Percentiles rank a stretch among this genome's conserved stretches.
phyloP scores from a whole-genome alignment of 2,797 vertebrate species.

The Esox masquinongy region DNA sequence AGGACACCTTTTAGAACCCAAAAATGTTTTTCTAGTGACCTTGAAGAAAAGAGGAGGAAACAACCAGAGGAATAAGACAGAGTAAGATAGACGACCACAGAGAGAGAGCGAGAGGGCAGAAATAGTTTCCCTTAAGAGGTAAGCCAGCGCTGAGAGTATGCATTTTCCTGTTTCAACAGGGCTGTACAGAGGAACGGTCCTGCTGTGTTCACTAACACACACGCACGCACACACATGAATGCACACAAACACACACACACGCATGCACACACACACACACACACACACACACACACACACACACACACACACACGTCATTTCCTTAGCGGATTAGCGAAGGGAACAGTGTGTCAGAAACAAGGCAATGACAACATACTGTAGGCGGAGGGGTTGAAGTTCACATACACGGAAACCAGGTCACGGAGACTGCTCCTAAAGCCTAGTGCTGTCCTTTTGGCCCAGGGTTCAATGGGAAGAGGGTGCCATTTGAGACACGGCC shows the following conservation, averaged over 20 bases:
- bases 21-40: too few relatives aligned
- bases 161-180: neutral
- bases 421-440: neutral
- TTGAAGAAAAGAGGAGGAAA: neutral
- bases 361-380: neutral
- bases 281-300: slow-evolving; percentile 24
- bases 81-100: slow-evolving; percentile 9
- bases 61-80: neutral
- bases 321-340: slow-evolving; percentile 12
- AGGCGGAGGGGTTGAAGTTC: neutral
- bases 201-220: neutral
- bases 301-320: slow-evolving; percentile 21
- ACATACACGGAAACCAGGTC: neutral
- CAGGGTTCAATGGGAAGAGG: too few relatives aligned
- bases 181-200: too few relatives aligned
- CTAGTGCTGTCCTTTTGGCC: neutral
- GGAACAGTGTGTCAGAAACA: neutral
- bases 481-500: neutral
- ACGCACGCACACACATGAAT: slow-evolving; percentile 25
- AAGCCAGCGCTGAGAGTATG: neutral
- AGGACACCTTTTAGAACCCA: too few relatives aligned
- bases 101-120: slow-evolving; percentile 8
- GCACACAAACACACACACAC: slow-evolving; percentile 15
- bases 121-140: neutral
- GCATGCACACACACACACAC: slow-evolving; percentile 31